phyloP scores from a whole-genome alignment of 2,888 invertebrate genomes.

The Lasioglossum lativentre region DNA sequence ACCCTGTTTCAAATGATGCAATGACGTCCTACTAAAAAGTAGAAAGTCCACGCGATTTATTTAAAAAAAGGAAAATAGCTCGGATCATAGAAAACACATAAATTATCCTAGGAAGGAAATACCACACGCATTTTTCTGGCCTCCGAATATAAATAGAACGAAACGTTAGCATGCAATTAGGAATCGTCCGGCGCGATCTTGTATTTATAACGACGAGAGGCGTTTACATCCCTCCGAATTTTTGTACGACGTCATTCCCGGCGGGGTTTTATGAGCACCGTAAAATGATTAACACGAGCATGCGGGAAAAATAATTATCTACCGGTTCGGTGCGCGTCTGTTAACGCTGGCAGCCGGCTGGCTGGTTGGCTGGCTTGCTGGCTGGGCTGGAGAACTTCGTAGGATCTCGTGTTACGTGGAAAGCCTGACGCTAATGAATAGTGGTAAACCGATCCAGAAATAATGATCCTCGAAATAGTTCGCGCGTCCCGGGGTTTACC shows the following conservation, averaged over 20 bases:
- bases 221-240: slow-evolving; percentile 18
- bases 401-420: slow-evolving; percentile 70
- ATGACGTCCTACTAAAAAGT: neutral
- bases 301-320: slow-evolving; percentile 72
- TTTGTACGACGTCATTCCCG: slow-evolving; percentile 16
- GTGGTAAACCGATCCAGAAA: slow-evolving; percentile 74
- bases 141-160: neutral
- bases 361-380: neutral
- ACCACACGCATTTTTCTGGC: neutral
- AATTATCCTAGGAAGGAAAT: neutral
- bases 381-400: slow-evolving; percentile 34
- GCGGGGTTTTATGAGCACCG: slow-evolving; percentile 50
- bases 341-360: slow-evolving; percentile 64
- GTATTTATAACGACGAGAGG: slow-evolving; percentile 15
- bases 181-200: neutral
- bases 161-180: slow-evolving; percentile 20
- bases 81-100: neutral
- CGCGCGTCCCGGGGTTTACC: slow-evolving; percentile 43
- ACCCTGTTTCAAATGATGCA: neutral
- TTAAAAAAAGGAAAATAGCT: neutral
- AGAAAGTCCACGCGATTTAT: neutral
- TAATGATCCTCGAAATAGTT: slow-evolving; percentile 73
- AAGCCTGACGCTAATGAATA: slow-evolving; percentile 73
- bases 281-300: slow-evolving; percentile 67
- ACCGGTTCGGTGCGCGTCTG: slow-evolving; percentile 54